Conservation (phyloP, 1,140 invertebrate species). For the Ridgeia piscesae region DNA sequence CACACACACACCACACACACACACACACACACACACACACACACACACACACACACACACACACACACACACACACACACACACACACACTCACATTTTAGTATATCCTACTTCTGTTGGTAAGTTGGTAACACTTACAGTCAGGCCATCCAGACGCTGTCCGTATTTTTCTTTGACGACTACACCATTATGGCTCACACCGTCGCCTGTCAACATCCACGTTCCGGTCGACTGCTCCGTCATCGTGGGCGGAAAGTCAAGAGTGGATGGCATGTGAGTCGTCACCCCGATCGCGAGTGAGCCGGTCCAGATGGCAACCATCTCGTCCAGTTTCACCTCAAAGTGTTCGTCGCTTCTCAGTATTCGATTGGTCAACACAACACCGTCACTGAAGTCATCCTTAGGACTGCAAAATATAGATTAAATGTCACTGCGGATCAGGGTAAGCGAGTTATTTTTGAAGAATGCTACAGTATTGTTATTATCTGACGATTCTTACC, state of each 20-base stretch:
- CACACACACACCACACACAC: too few relatives aligned
- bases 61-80: too few relatives aligned
- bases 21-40: too few relatives aligned
- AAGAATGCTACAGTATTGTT: too few relatives aligned
- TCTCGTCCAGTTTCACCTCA: conserved; percentile 53
- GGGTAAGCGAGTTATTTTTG: too few relatives aligned
- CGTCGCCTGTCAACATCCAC: conserved; percentile 97
- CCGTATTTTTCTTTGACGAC: conserved; percentile 92
- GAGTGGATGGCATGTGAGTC: conserved; percentile 52
- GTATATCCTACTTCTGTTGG: too few relatives aligned
- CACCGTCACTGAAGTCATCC: conserved; percentile 94
- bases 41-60: too few relatives aligned
- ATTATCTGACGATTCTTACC: too few relatives aligned
- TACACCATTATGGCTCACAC: conserved; percentile 91
- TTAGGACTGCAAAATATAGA: conserved; percentile 69
- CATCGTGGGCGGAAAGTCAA: conserved; percentile 57
- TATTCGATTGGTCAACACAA: conserved; percentile 83
- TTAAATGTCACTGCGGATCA: not conserved
- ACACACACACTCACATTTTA: too few relatives aligned
- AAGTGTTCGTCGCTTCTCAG: conserved; percentile 76
- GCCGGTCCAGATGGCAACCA: conserved; percentile 57
- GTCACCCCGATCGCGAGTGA: conserved; percentile 59
- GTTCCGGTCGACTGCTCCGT: conserved; percentile 72
- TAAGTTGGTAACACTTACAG: conserved; percentile 51
- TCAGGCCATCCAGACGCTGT: conserved; percentile 82